These are phyloP conservation scores for Chrysemys picta DNA, from an alignment of 2,113 vertebrate genomes.

Conservation along the genomic window DNA sequence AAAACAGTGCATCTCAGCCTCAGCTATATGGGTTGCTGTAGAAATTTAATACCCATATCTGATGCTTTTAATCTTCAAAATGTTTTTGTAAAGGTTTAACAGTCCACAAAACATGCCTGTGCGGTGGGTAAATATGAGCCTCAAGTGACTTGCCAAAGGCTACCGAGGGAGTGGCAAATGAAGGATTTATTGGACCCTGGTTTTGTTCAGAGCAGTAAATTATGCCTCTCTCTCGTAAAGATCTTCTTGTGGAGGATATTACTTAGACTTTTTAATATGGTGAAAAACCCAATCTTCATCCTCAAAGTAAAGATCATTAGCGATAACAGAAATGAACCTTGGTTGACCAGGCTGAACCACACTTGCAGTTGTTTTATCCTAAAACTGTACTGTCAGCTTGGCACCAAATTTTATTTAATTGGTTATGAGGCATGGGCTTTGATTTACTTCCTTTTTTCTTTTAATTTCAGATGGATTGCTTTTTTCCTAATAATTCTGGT, in stretches of 20 bases:
- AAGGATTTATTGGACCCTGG: background rate
- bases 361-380: background rate
- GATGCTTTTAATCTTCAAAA: background rate
- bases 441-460: background rate
- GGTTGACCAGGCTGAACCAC: background rate
- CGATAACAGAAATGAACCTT: background rate
- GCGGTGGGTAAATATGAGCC: background rate
- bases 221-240: background rate
- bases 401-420: background rate
- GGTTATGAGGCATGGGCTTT: background rate
- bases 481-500: background rate
- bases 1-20: background rate
- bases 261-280: accelerated
- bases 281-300: background rate
- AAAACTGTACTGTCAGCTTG: background rate
- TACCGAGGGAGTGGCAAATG: background rate
- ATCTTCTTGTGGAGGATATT: accelerated
- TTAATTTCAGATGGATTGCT: background rate
- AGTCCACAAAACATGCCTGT: background rate
- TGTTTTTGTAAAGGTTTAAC: background rate
- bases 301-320: background rate
- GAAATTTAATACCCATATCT: background rate
- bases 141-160: background rate
- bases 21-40: background rate
- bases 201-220: background rate